Base-by-base conservation (phyloP, 2,797 vertebrate genomes). In the Cyprinella venusta region DNA sequence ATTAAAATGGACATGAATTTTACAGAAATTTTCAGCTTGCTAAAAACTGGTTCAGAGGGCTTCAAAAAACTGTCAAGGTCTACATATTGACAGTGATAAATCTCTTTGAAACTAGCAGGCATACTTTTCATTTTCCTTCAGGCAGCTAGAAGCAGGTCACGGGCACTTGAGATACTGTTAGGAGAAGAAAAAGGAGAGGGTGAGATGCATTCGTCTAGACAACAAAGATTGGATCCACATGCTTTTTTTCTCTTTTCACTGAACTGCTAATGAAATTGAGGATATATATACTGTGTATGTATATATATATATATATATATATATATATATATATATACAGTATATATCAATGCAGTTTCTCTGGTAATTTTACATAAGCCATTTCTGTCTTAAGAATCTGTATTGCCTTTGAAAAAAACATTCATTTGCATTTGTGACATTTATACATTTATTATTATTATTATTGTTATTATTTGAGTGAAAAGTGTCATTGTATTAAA, bases 21-120 rank as follows among this genome's bases (percentile, higher is more conserved):
- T 70, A 8, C 36, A 30, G 36, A 56, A 33, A 70, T 76, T 76
- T 76, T 69, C 18, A 68, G 50, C 63, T 67, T 82, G 13, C 33
- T 82, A 42, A 76, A 76, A 82, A 68, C 48, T 82, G 63, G 80
- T 68, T 82, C 80, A 69, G 64, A 70, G 65, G 74, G 40, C 15
- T 77, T 77, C 40, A 83, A 68, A 69, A 64, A 83, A 67, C 81
- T 83, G 74, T 83, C 75, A 63, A 50, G 65, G 74, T 77, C 74
- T 68, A 48, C 52, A 50, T 70, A 69, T 76, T 76, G 81, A 77
- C 64, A 77, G 52, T 77, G 64, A 83, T 69, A 69, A 83, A 83
- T 54, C 75, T 77, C 38, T 38, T 38, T 68, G 75, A 78, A 69
- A 50, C 75, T 61, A 76, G 52, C 74, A 77, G 52, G 21, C 74